Evolutionary conservation across 2,888 invertebrate genomes (phyloP).

Genomic region (Scaptomyza parva): DNA sequence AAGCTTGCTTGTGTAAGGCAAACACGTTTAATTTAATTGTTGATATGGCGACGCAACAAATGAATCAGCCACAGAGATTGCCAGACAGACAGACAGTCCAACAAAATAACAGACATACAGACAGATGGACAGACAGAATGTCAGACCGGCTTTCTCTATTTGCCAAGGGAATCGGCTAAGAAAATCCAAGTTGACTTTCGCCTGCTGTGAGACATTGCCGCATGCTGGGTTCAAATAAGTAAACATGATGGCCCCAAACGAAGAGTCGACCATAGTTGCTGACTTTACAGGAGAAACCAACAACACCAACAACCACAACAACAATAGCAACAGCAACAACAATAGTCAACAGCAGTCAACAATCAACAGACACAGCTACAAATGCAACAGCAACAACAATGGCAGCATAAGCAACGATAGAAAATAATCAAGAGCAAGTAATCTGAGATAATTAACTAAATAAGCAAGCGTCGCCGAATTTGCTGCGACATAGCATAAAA

Average conservation of each 20-base stretch:
- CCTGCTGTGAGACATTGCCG: conserved; percentile 70
- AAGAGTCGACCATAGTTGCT: conserved; percentile 62
- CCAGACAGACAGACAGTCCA: conserved; percentile 4
- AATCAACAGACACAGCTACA: conserved; percentile 10
- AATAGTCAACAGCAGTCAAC: conserved; percentile 1
- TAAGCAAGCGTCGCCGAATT: conserved; percentile 74
- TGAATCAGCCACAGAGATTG: conserved; percentile 54
- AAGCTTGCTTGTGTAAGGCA: conserved; percentile 69
- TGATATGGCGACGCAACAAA: conserved; percentile 76
- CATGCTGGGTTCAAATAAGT: conserved; percentile 77
- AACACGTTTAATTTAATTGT: conserved; percentile 80
- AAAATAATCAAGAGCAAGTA: conserved; percentile 78
- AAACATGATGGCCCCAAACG: conserved; percentile 65
- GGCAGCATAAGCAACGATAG: conserved; percentile 41
- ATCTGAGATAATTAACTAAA: conserved; percentile 77
- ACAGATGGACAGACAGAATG: conserved; percentile 11
- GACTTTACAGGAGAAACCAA: conserved; percentile 66
- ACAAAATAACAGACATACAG: background rate
- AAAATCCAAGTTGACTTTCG: conserved; percentile 73
- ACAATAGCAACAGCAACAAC: conserved; percentile 10
- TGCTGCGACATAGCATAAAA: conserved; percentile 60
- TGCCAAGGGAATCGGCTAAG: conserved; percentile 63
- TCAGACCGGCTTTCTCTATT: conserved; percentile 36
- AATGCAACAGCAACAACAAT: conserved; percentile 22
- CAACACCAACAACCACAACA: conserved; percentile 20